Evolutionary conservation across 2,113 vertebrate genomes (phyloP), one percentile per base, ranked within the genome.

Genomic region (Osmerus eperlanus): DNA sequence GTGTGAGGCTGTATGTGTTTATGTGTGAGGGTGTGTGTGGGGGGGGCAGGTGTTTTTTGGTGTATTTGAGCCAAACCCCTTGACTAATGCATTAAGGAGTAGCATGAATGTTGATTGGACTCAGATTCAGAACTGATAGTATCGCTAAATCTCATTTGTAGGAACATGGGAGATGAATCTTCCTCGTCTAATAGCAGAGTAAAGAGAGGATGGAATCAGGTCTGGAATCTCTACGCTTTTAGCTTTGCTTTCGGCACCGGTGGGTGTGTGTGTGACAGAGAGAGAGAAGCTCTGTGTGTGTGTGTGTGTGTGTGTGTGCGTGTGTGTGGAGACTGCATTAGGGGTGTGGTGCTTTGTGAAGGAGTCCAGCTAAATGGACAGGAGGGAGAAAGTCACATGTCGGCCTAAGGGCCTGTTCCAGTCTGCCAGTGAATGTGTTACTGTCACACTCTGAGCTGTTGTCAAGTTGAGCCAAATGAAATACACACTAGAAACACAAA

Each of bases 341-440:
- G 59, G n/a, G 59, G 3, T 59, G 56, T 14, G 54, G 13, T 55
- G 54, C 15, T 59, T 55, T 29, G 67, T 70, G 63, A 71, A 76
- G 32, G 70, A 80, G 74, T 78, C 73, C 72, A 68, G 70, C 76
- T 79, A 75, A 81, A 78, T 56, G 74, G 73, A 63, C 79, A 82
- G 78, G 78, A 86, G 81, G 82, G 54, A 16, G 14, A 65, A 65
- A 85, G 76, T 83, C 78, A 51, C 83, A 85, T 81, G 77, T 78
- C 78, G 74, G 47, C 25, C 66, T 67, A 52, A 23, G 29, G 23
- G 67, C 8, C 53, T n/a, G 14, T 6, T 13, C 25, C 81, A 75
- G 79, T 76, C 77, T 79, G n/a, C n/a, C n/a, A n/a, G 78, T 76
- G 76, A 80, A 76, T 25, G 76, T 77, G 71, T 78, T 78, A 79